Percentiles rank a stretch among this genome's conserved stretches.
Conservation (phyloP, 2,113 vertebrate genomes). For the Alectura lathami region DNA sequence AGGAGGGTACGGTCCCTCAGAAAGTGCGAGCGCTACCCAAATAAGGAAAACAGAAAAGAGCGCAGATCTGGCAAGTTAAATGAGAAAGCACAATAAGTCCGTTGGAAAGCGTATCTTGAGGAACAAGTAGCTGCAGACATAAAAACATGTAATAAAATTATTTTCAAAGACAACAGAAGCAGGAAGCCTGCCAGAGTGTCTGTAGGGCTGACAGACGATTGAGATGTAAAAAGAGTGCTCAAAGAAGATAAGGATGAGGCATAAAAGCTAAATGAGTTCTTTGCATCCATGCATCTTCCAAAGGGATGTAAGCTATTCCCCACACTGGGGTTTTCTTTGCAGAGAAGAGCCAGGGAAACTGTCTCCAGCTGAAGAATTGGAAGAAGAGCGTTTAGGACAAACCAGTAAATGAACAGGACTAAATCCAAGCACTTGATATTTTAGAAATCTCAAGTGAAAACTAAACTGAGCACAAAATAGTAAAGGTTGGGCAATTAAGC, state of each 20-base stretch:
- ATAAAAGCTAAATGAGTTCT: conserved; percentile 4
- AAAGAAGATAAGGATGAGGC: conserved; percentile 39
- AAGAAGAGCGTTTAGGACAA: background rate
- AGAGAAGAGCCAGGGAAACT: background rate
- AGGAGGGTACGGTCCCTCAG: background rate
- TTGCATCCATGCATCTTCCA: background rate
- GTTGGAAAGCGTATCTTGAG: conserved; percentile 9
- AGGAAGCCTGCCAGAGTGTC: conserved; percentile 48
- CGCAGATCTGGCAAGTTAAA: background rate
- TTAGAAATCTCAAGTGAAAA: background rate
- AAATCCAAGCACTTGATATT: background rate
- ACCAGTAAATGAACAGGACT: background rate
- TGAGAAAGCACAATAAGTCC: background rate
- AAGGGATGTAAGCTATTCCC: background rate
- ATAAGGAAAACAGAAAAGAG: conserved; percentile 6
- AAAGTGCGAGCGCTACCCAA: background rate
- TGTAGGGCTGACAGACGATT: conserved; percentile 28
- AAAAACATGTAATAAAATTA: conserved; percentile 46
- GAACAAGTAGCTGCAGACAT: conserved; percentile 33
- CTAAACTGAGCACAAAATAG: background rate
- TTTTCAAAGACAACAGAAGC: conserved; percentile 56
- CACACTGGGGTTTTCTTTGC: background rate
- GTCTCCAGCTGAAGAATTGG: background rate
- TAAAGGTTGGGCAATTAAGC: background rate
- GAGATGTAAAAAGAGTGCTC: conserved; percentile 52